These are phyloP conservation scores for Brachypalpus laphriformis DNA, from an alignment of 2,888 invertebrate genomes.

Conservation along the genomic window DNA sequence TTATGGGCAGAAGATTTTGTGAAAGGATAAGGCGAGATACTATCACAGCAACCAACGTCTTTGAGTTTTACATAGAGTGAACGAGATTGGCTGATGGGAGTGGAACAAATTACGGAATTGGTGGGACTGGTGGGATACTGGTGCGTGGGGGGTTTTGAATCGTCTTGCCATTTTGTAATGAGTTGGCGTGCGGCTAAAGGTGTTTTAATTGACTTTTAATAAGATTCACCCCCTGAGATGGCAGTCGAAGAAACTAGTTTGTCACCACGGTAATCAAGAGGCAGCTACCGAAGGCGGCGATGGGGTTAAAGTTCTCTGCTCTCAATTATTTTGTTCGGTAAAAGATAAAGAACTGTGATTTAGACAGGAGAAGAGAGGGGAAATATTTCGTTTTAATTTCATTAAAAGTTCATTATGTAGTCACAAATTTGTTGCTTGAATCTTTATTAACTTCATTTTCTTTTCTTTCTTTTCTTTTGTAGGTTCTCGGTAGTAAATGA, in stretches of 20 bases:
- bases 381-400: slow-evolving; percentile 21
- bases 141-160: background rate
- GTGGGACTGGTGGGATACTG: slow-evolving; percentile 23
- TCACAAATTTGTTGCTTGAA: background rate
- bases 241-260: slow-evolving; percentile 39
- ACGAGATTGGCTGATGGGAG: slow-evolving; percentile 7
- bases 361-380: background rate
- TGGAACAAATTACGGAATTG: slow-evolving; percentile 30
- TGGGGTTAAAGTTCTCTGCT: slow-evolving; percentile 19
- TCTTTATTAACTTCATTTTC: background rate
- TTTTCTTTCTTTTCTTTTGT: background rate
- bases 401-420: slow-evolving; percentile 38
- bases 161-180: slow-evolving; percentile 55
- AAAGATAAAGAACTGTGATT: background rate
- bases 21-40: slow-evolving; percentile 17
- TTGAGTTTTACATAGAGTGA: background rate
- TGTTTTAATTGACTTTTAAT: slow-evolving; percentile 73
- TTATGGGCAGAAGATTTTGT: slow-evolving; percentile 17
- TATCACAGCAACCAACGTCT: slow-evolving; percentile 22
- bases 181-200: slow-evolving; percentile 66
- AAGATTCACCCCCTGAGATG: slow-evolving; percentile 40
- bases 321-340: slow-evolving; percentile 15
- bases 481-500: too few species aligned
- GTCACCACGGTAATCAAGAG: slow-evolving; percentile 22
- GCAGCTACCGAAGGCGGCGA: too few species aligned